A percentile compares a stretch with the other conserved stretches of the same genome.
These are phyloP conservation scores for Rhagonycha fulva DNA, from an alignment of 2,888 invertebrate genomes.

Conservation along the genomic window DNA sequence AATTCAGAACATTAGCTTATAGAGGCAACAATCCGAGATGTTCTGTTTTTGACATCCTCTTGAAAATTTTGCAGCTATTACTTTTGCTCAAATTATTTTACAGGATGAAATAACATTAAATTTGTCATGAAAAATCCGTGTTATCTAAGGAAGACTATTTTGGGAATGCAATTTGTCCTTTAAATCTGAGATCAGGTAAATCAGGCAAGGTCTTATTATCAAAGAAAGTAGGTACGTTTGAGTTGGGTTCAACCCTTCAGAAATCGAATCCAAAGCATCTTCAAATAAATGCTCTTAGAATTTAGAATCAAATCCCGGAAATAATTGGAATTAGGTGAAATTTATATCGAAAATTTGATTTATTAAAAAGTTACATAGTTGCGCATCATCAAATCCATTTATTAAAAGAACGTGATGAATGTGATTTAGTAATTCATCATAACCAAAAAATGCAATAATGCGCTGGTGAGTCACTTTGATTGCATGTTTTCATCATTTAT, in stretches of 20 bases:
- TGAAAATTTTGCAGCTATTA: neutral
- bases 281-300: neutral
- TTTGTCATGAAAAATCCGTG: neutral
- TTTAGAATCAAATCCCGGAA: neutral
- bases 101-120: neutral
- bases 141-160: neutral
- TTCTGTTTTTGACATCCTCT: neutral
- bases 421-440: neutral
- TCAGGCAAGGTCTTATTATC: neutral
- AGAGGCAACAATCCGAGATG: neutral
- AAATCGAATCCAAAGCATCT: neutral
- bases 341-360: neutral
- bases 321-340: neutral
- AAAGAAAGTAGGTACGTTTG: neutral
- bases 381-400: neutral
- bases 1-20: neutral
- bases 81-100: neutral
- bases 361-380: neutral
- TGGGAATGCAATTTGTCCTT: neutral
- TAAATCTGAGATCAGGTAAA: neutral
- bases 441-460: neutral
- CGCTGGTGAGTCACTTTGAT: neutral
- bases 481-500: conserved; percentile 11
- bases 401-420: neutral
- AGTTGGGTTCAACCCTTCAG: neutral